Conservation (phyloP, 2,113 vertebrate genomes). For the Syngnathus typhle region DNA sequence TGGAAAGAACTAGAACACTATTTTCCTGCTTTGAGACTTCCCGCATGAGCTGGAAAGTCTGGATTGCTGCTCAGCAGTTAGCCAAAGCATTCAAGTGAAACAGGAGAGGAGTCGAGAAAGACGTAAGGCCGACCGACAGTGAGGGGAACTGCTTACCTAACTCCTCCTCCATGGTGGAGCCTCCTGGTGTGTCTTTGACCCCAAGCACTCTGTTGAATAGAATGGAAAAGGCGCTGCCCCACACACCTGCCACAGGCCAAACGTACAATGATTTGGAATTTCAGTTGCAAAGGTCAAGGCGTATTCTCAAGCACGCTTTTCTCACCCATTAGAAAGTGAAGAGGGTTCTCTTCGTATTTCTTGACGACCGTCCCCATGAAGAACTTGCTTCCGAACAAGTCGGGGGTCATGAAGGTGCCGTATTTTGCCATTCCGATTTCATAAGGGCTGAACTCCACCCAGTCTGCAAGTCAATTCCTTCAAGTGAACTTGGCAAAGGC, state of each 20-base stretch:
- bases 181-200: slow-evolving; percentile 76
- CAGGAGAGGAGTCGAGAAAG: background rate
- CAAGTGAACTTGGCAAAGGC: slow-evolving; percentile 3
- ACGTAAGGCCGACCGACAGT: background rate
- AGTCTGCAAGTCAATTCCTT: slow-evolving; percentile 75
- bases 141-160: slow-evolving; percentile 73
- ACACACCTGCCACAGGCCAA: slow-evolving; percentile 75
- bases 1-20: too few relatives aligned
- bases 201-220: slow-evolving; percentile 95
- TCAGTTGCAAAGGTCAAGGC: background rate
- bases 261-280: background rate
- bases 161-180: slow-evolving; percentile 93
- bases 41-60: too few relatives aligned
- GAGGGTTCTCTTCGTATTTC: slow-evolving; percentile 89
- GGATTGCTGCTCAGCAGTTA: background rate
- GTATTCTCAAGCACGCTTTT: background rate
- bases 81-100: background rate
- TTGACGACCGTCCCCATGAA: slow-evolving; percentile 94
- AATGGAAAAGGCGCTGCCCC: slow-evolving; percentile 98
- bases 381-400: slow-evolving; percentile 96
- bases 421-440: slow-evolving; percentile 99
- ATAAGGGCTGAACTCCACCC: slow-evolving; percentile 95
- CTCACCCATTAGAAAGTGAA: slow-evolving; percentile 98
- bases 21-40: too few relatives aligned
- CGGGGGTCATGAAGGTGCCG: slow-evolving; percentile 94